These are phyloP conservation scores for Eumacrocentrus americanus DNA, from an alignment of 2,888 invertebrate genomes.

Conservation along the genomic window DNA sequence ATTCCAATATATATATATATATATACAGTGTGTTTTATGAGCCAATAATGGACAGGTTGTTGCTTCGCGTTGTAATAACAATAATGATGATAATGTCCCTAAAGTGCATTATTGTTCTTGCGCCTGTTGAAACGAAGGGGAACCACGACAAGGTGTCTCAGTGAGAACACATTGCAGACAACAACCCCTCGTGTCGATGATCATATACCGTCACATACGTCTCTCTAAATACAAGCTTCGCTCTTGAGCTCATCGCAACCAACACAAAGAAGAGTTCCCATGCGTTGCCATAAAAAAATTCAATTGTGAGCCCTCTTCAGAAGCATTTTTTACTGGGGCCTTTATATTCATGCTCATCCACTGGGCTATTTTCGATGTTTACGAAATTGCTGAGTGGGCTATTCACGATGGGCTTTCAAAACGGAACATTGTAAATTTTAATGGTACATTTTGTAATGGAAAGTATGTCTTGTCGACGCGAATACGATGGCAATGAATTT, in stretches of 20 bases:
- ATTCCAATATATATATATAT: too few relatives aligned
- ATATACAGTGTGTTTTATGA: constrained; percentile 34
- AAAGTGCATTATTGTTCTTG: constrained; percentile 7
- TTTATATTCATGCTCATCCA: too few relatives aligned
- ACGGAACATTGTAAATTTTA: too few relatives aligned
- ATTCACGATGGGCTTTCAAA: too few relatives aligned
- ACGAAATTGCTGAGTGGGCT: too few relatives aligned
- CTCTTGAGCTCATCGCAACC: background rate
- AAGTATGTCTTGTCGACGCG: too few relatives aligned
- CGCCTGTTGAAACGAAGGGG: background rate
- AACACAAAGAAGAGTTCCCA: background rate
- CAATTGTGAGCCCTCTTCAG: background rate
- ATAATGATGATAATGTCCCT: constrained; percentile 34
- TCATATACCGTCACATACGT: background rate
- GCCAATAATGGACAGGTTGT: constrained; percentile 37
- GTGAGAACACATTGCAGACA: background rate
- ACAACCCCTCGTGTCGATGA: background rate
- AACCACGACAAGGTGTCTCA: background rate
- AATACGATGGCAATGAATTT: too few relatives aligned
- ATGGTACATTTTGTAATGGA: too few relatives aligned
- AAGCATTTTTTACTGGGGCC: too few relatives aligned
- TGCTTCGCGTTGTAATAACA: constrained; percentile 34
- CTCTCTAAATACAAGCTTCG: background rate
- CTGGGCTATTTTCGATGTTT: too few relatives aligned
- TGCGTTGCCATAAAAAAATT: background rate